These are phyloP conservation scores for Cairina moschata DNA, from an alignment of 2,113 vertebrate genomes.

Conservation along the genomic window DNA sequence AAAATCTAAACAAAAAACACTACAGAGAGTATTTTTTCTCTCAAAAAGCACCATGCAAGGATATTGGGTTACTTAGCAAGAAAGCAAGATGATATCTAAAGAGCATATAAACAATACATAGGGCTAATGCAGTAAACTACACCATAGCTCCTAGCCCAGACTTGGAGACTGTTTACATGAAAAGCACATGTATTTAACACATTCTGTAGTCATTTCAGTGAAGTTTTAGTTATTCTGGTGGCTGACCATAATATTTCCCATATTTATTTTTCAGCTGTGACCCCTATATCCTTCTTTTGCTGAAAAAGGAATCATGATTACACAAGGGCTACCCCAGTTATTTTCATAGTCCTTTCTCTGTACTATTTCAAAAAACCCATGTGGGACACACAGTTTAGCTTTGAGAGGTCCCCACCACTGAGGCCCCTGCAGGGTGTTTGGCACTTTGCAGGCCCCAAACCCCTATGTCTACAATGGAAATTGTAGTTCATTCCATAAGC, in stretches of 20 bases:
- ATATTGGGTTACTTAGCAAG: neutral
- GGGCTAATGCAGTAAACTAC: neutral
- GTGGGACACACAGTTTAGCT: neutral
- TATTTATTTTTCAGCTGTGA: neutral
- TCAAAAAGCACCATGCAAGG: neutral
- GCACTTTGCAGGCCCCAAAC: neutral
- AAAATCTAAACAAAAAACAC: neutral
- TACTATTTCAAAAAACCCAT: neutral
- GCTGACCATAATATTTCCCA: neutral
- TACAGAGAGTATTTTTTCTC: neutral
- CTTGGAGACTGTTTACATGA: neutral
- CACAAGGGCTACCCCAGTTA: neutral
- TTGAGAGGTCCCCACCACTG: neutral
- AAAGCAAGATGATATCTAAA: neutral
- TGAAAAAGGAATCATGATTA: neutral
- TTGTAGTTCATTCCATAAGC: neutral
- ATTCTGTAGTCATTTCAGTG: neutral
- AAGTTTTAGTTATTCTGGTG: neutral
- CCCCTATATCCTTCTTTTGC: neutral
- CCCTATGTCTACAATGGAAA: neutral
- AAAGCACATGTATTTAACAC: neutral
- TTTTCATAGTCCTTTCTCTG: neutral
- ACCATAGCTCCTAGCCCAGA: neutral
- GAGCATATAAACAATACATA: neutral
- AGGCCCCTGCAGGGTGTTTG: neutral